A percentile compares a stretch with the other conserved stretches of the same genome.
Conservation (phyloP, 2,888 invertebrate genomes). For the Mamestra brassicae region DNA sequence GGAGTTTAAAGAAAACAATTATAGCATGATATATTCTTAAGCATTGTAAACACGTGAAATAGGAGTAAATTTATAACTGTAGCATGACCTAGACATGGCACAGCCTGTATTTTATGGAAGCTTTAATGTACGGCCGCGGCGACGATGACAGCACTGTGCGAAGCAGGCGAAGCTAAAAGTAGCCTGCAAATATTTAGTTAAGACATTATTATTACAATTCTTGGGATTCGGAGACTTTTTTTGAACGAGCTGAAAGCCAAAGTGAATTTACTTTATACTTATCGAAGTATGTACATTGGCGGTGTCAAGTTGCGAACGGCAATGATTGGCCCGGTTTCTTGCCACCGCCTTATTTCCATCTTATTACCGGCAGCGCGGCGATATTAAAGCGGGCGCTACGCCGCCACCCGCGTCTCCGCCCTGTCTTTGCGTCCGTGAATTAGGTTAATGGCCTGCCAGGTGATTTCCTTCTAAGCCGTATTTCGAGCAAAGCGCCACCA, state of each 20-base stretch:
- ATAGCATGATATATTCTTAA: slow-evolving; percentile 30
- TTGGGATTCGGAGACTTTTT: slow-evolving; percentile 39
- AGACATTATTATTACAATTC: slow-evolving; percentile 37
- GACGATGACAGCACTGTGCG: not conserved
- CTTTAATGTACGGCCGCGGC: slow-evolving; percentile 1
- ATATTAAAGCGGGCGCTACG: slow-evolving; percentile 88
- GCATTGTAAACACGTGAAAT: not conserved
- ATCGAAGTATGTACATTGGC: slow-evolving; percentile 72
- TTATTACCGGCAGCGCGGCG: slow-evolving; percentile 89
- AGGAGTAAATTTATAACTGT: not conserved
- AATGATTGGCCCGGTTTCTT: slow-evolving; percentile 89
- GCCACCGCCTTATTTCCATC: slow-evolving; percentile 89
- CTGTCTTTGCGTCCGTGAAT: slow-evolving; percentile 90
- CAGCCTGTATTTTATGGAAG: slow-evolving; percentile 23
- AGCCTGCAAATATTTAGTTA: slow-evolving; percentile 32
- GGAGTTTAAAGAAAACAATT: slow-evolving; percentile 49
- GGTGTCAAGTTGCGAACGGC: slow-evolving; percentile 85
- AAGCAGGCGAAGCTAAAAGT: slow-evolving; percentile 8
- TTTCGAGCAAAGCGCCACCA: slow-evolving; percentile 85
- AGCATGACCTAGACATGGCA: not conserved
- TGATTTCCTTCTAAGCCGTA: slow-evolving; percentile 89
- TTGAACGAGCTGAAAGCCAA: slow-evolving; percentile 55
- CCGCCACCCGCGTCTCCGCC: slow-evolving; percentile 86
- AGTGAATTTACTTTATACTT: slow-evolving; percentile 67
- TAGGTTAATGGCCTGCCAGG: slow-evolving; percentile 91